These are phyloP conservation scores for Antrozous pallidus DNA, from an alignment of 2,797 vertebrate genomes.

Conservation along the genomic window DNA sequence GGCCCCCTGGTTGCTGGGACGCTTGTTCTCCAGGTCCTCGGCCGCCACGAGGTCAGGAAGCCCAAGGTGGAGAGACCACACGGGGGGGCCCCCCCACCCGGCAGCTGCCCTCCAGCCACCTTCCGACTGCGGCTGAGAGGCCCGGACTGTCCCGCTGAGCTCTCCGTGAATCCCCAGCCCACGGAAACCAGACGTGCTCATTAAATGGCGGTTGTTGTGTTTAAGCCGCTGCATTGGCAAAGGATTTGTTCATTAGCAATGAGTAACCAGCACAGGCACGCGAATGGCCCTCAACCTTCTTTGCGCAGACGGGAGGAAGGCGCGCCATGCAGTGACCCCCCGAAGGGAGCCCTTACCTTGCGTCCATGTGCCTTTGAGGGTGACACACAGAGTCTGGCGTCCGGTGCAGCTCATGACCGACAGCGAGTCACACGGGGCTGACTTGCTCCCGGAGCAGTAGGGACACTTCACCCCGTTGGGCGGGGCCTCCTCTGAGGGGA, in stretches of 20 bases:
- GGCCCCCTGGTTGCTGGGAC: background rate
- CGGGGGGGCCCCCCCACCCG: background rate
- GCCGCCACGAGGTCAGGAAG: background rate
- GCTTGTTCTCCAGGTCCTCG: background rate
- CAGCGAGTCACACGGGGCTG: fast-evolving
- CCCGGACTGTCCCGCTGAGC: background rate
- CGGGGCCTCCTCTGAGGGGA: background rate
- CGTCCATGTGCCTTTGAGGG: background rate
- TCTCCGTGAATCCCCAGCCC: background rate
- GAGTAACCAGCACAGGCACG: background rate
- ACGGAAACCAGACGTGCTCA: background rate
- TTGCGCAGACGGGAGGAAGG: background rate
- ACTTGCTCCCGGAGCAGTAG: background rate
- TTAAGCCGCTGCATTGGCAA: background rate
- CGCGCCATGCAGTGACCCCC: background rate
- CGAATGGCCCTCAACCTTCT: background rate
- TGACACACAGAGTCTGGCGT: background rate
- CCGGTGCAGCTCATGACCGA: background rate
- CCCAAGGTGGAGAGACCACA: background rate
- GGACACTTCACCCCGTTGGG: background rate
- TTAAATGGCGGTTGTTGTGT: background rate
- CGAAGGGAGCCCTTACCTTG: background rate
- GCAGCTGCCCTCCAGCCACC: background rate
- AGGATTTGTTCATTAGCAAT: background rate
- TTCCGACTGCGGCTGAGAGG: background rate